These are phyloP conservation scores for Embidobia sp. DNA, from an alignment of 2,888 invertebrate genomes.

Conservation along the genomic window DNA sequence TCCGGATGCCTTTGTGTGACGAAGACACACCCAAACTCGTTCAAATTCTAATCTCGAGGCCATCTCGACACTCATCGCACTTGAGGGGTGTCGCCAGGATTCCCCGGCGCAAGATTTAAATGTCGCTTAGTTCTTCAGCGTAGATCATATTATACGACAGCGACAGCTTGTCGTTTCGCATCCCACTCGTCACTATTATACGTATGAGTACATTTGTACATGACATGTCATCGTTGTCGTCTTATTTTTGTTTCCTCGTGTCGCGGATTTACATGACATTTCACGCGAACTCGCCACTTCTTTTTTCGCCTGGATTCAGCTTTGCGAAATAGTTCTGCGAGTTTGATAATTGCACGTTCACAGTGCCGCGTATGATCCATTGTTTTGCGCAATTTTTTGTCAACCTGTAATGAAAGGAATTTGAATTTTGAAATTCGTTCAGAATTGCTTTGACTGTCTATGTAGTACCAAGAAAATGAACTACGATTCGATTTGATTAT, in stretches of 20 bases:
- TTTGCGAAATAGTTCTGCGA: not conserved
- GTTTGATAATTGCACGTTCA: no score
- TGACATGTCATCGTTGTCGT: conserved; percentile 49
- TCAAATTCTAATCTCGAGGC: conserved; percentile 76
- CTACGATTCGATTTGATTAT: no score
- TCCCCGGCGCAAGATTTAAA: conserved; percentile 63
- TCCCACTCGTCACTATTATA: conserved; percentile 67
- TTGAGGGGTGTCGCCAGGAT: conserved; percentile 67
- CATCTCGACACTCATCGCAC: conserved; percentile 73
- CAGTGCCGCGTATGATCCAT: no score
- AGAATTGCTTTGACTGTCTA: no score
- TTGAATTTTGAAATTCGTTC: no score
- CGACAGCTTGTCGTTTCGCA: conserved; percentile 71
- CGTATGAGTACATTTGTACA: conserved; percentile 59
- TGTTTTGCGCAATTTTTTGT: no score
- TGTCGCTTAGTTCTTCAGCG: conserved; percentile 53
- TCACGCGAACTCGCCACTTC: conserved; percentile 27
- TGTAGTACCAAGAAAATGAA: no score
- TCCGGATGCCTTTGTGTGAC: conserved; percentile 72
- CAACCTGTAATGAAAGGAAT: no score
- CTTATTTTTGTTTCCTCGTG: conserved; percentile 37
- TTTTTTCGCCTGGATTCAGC: not conserved
- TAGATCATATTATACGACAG: conserved; percentile 63
- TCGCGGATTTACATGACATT: conserved; percentile 29
- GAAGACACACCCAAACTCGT: conserved; percentile 76